phyloP scores from a whole-genome alignment of 2,113 vertebrate species.

The Lasiurus cinereus region DNA sequence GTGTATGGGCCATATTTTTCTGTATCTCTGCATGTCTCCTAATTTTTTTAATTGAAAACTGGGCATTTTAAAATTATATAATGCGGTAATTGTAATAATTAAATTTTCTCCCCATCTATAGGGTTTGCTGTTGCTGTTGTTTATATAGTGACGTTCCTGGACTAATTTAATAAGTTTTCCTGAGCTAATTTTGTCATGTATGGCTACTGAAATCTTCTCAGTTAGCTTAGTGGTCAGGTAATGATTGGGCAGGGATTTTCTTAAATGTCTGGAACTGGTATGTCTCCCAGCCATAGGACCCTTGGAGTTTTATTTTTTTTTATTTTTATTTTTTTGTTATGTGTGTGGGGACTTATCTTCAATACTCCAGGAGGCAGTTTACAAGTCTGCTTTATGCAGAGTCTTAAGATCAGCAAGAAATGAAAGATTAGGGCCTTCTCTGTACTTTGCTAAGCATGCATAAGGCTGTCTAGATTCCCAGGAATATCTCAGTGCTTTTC shows the following conservation, averaged over 20 bases:
- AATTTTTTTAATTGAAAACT: constrained; percentile 48
- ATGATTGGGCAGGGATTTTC: constrained; percentile 18
- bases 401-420: constrained; percentile 12
- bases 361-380: background rate
- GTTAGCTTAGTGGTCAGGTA: constrained; percentile 25
- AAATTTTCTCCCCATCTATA: background rate
- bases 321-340: too few species aligned
- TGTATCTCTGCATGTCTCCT: background rate
- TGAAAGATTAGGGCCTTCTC: background rate
- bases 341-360: background rate
- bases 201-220: background rate
- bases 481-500: constrained; percentile 12
- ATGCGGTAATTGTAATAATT: constrained; percentile 10
- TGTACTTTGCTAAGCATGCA: background rate
- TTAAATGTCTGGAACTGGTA: background rate
- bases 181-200: background rate
- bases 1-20: background rate
- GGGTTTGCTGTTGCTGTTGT: constrained; percentile 20
- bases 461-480: background rate
- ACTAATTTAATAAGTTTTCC: background rate
- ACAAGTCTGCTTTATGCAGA: constrained; percentile 16
- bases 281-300: background rate
- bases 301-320: too few species aligned
- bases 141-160: constrained; percentile 29
- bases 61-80: background rate